phyloP scores from a whole-genome alignment of 2,888 invertebrate species.

The Dryomyza anilis region DNA sequence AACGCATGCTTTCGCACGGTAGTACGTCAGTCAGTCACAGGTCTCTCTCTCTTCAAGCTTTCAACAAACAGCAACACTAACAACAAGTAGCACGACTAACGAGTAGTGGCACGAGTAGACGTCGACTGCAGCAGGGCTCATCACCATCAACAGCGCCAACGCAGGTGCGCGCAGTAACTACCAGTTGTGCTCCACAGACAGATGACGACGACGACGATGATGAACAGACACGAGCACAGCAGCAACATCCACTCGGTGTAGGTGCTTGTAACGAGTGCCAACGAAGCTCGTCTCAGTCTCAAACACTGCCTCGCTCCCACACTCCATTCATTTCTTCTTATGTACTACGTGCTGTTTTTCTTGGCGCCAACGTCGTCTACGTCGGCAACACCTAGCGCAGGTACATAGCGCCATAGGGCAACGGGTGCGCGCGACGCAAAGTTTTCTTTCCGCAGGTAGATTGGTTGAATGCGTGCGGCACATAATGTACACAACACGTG shows the following conservation, averaged over 20 bases:
- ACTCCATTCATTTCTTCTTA: no score
- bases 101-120: no score
- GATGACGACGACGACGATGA: no score
- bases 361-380: neutral
- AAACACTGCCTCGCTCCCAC: no score
- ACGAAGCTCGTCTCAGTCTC: no score
- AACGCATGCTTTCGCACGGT: no score
- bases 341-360: no score
- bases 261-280: no score
- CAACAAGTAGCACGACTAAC: slow-evolving; percentile 9
- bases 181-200: slow-evolving; percentile 26
- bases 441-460: slow-evolving; percentile 57
- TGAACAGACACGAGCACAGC: slow-evolving; percentile 26
- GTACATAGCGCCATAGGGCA: slow-evolving; percentile 27
- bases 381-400: slow-evolving; percentile 32
- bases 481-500: slow-evolving; percentile 46
- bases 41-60: slow-evolving; percentile 16
- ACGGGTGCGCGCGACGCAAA: slow-evolving; percentile 30
- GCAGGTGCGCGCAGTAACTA: slow-evolving; percentile 33
- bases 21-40: neutral
- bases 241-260: slow-evolving; percentile 7
- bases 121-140: slow-evolving; percentile 6
- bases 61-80: slow-evolving; percentile 19
- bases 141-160: slow-evolving; percentile 7
- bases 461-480: slow-evolving; percentile 61